These are phyloP conservation scores for Ammodramus savannarum DNA, from an alignment of 2,113 vertebrate genomes.

Conservation along the genomic window DNA sequence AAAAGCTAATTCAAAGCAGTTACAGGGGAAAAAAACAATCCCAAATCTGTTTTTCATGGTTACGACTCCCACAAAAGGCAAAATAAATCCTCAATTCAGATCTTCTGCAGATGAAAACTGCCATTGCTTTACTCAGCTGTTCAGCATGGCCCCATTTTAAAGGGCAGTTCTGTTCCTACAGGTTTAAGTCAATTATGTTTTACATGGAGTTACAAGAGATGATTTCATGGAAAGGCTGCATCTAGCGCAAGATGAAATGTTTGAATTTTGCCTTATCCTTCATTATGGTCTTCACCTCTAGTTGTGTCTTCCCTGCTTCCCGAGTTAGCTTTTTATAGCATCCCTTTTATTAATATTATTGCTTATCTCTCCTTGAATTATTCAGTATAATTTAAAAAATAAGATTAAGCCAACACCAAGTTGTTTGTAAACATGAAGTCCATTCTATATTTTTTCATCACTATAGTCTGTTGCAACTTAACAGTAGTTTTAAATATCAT, in stretches of 20 bases:
- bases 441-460: neutral
- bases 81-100: neutral
- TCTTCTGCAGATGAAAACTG: neutral
- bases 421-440: neutral
- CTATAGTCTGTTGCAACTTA: neutral
- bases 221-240: neutral
- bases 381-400: neutral
- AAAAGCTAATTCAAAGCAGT: neutral
- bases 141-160: neutral
- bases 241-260: neutral
- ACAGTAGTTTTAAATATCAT: neutral
- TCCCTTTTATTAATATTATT: neutral
- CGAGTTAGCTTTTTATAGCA: neutral
- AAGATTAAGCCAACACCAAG: neutral
- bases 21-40: fast-evolving
- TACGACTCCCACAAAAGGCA: neutral
- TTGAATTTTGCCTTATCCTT: neutral
- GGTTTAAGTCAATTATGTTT: neutral
- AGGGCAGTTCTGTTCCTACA: neutral
- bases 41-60: neutral
- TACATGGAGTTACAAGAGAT: neutral
- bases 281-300: neutral
- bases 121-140: neutral
- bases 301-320: neutral
- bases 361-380: neutral